These are phyloP conservation scores for Pygocentrus nattereri DNA, from an alignment of 2,797 vertebrate genomes.

Conservation along the genomic window DNA sequence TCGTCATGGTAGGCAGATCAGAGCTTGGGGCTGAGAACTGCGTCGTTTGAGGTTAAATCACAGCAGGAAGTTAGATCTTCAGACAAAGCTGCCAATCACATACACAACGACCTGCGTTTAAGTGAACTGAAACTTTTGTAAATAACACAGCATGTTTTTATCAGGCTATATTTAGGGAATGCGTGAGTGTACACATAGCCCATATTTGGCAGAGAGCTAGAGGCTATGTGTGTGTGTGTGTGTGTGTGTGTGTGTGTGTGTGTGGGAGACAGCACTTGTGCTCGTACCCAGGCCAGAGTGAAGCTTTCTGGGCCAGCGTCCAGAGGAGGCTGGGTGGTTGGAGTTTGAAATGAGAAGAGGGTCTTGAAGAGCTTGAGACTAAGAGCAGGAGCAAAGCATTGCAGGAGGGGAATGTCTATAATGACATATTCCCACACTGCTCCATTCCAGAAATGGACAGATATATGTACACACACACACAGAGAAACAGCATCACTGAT, in stretches of 20 bases:
- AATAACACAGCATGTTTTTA: constrained; percentile 57
- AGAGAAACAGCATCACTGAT: constrained; percentile 10
- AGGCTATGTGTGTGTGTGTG: constrained; percentile 15
- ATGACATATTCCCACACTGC: constrained; percentile 56
- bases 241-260: constrained; percentile 28
- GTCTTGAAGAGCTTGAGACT: constrained; percentile 39
- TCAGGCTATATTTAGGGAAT: constrained; percentile 57
- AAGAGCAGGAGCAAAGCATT: constrained; percentile 40
- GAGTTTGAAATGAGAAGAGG: constrained; percentile 47
- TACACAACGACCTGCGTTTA: constrained; percentile 39
- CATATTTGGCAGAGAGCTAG: constrained; percentile 57
- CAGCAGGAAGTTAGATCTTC: constrained; percentile 36
- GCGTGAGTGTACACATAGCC: constrained; percentile 50
- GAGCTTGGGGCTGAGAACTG: constrained; percentile 16
- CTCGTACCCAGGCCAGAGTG: constrained; percentile 57
- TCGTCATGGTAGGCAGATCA: constrained; percentile 11
- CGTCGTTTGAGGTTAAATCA: constrained; percentile 34
- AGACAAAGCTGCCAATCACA: constrained; percentile 29
- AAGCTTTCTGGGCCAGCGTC: constrained; percentile 57
- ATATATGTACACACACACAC: constrained; percentile 11
- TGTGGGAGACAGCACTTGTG: constrained; percentile 54
- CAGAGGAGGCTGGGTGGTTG: constrained; percentile 42
- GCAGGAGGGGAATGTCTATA: constrained; percentile 38
- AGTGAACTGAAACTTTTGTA: constrained; percentile 51
- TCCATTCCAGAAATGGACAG: constrained; percentile 24